phyloP scores from a whole-genome alignment of 2,113 vertebrate genomes.

The Phylloscopus trochiloides region DNA sequence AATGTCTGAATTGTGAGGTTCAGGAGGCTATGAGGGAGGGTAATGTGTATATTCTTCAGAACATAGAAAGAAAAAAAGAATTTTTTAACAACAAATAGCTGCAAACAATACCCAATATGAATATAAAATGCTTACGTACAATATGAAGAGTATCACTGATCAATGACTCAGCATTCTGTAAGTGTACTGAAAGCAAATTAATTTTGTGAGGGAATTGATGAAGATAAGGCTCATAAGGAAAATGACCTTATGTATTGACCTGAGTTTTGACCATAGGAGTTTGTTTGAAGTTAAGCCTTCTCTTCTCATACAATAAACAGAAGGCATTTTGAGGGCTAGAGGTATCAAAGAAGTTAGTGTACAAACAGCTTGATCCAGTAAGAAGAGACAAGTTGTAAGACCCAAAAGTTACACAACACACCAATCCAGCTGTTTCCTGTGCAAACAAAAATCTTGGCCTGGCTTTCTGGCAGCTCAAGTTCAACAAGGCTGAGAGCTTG shows the following conservation, averaged over 20 bases:
- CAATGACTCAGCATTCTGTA: neutral
- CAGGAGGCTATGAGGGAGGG: neutral
- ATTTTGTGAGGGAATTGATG: neutral
- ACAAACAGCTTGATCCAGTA: neutral
- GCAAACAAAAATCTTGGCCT: slow-evolving; percentile 58
- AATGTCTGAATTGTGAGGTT: neutral
- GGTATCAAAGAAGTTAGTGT: neutral
- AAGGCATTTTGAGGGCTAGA: neutral
- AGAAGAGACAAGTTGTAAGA: neutral
- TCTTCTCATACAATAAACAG: neutral
- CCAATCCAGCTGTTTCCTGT: slow-evolving; percentile 57
- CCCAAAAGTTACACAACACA: slow-evolving; percentile 26
- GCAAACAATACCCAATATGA: neutral
- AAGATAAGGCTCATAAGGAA: neutral
- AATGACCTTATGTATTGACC: neutral
- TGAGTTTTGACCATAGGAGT: neutral
- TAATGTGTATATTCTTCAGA: neutral
- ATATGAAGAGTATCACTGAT: neutral
- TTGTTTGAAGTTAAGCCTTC: neutral
- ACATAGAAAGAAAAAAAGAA: neutral
- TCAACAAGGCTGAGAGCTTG: slow-evolving; percentile 45
- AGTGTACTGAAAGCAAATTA: neutral
- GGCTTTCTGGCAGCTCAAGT: slow-evolving; percentile 46
- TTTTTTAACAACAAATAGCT: neutral
- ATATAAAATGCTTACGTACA: neutral